These are phyloP conservation scores for Drosophila mayaguana DNA, from an alignment of 2,888 invertebrate genomes.

Conservation along the genomic window DNA sequence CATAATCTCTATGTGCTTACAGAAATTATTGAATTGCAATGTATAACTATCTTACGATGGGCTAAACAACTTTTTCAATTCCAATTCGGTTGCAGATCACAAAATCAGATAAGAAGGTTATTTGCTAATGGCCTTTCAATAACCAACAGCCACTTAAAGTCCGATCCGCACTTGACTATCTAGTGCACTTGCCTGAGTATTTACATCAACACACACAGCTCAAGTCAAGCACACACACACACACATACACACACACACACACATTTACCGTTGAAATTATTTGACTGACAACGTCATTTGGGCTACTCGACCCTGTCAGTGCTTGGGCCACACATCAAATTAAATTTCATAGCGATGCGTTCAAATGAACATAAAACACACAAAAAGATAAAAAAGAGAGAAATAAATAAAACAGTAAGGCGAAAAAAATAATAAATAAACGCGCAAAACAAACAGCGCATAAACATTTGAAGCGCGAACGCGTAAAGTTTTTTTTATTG, in stretches of 20 bases:
- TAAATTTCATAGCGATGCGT: slow-evolving; percentile 55
- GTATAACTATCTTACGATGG: not conserved
- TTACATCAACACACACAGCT: slow-evolving; percentile 44
- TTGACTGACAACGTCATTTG: slow-evolving; percentile 53
- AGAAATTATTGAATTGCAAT: not conserved
- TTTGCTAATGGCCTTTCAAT: slow-evolving; percentile 30
- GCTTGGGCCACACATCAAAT: slow-evolving; percentile 44
- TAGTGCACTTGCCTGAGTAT: slow-evolving; percentile 45
- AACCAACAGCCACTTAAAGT: slow-evolving; percentile 40
- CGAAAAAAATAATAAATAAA: slow-evolving; percentile 26
- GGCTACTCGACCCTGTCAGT: slow-evolving; percentile 50
- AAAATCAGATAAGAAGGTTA: slow-evolving; percentile 49
- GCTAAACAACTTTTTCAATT: not conserved
- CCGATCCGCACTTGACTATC: slow-evolving; percentile 49
- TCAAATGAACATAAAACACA: slow-evolving; percentile 40
- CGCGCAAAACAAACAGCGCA: slow-evolving; percentile 40
- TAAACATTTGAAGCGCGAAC: slow-evolving; percentile 38
- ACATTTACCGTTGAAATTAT: not conserved
- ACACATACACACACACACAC: slow-evolving; percentile 7
- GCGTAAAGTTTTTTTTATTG: slow-evolving; percentile 23
- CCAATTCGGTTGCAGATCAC: slow-evolving; percentile 10
- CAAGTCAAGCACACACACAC: not conserved
- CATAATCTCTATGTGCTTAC: not conserved
- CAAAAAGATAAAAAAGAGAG: slow-evolving; percentile 12
- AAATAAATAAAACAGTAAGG: slow-evolving; percentile 18